Conservation (phyloP, 1,140 invertebrate species). For the Onthophagus taurus region DNA sequence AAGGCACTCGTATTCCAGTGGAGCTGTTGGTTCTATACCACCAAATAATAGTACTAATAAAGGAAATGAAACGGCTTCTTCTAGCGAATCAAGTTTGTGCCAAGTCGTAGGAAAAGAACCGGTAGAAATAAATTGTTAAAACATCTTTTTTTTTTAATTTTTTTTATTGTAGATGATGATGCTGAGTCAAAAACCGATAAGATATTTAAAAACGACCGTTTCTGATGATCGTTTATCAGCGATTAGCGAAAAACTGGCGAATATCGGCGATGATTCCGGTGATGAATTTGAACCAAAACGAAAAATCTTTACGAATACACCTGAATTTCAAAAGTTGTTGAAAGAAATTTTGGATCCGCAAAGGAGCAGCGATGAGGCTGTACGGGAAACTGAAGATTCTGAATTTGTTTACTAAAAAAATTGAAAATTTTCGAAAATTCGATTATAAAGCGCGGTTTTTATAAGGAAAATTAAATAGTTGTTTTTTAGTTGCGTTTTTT, state of each 20-base stretch:
- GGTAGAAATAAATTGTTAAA: background rate
- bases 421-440: too few species aligned
- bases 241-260: constrained; percentile 3
- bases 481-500: too few species aligned
- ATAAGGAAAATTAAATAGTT: too few species aligned
- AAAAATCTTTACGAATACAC: constrained; percentile 2
- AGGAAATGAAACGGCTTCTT: background rate
- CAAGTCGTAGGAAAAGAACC: background rate
- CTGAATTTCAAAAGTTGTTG: constrained; percentile 11
- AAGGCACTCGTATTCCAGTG: constrained; percentile 2
- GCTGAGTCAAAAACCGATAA: background rate
- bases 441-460: too few species aligned
- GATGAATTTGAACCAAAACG: constrained; percentile 10
- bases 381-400: too few species aligned
- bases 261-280: constrained; percentile 3
- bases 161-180: background rate
- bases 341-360: constrained; percentile 1
- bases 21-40: background rate
- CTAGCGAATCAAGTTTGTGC: background rate
- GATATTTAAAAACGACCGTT: constrained; percentile 4
- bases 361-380: too few species aligned
- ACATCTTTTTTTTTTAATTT: too few species aligned
- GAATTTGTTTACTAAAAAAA: too few species aligned
- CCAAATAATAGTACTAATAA: background rate
- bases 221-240: constrained; percentile 6